Evolutionary conservation across 2,797 vertebrate species (phyloP).

Genomic region (Buphagus erythrorhynchus): DNA sequence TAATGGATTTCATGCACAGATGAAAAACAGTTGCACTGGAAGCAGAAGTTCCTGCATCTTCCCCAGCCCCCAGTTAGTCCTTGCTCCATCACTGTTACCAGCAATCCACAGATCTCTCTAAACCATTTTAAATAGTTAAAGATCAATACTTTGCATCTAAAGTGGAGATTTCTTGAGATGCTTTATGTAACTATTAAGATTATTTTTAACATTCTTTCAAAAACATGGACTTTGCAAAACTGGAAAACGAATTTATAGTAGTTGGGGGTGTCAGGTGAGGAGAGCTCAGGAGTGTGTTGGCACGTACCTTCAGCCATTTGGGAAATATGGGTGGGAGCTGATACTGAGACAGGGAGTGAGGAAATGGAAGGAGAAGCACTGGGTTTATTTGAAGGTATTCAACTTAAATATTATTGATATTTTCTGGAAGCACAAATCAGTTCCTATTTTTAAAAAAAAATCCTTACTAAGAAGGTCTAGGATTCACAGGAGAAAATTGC

Average conservation of each 20-base stretch:
- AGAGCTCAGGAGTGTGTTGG: background rate
- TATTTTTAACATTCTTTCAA: background rate
- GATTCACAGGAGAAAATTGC: background rate
- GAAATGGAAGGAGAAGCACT: background rate
- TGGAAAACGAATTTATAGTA: background rate
- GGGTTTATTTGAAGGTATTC: background rate
- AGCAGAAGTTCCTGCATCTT: background rate
- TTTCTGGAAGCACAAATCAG: background rate
- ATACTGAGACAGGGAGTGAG: background rate
- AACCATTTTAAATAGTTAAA: background rate
- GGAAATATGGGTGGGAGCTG: background rate
- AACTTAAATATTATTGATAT: background rate
- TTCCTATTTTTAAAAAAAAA: accelerated
- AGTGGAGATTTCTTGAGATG: background rate
- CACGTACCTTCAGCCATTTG: background rate
- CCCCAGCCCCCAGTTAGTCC: accelerated
- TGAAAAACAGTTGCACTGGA: background rate
- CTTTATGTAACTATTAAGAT: background rate
- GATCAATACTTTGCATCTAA: background rate
- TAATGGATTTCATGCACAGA: background rate
- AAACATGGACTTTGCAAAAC: background rate
- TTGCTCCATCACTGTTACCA: background rate
- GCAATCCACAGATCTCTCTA: background rate
- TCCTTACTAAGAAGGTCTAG: background rate
- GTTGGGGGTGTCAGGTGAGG: background rate